Conservation (phyloP, 2,797 vertebrate species). For the Characodon lateralis region DNA sequence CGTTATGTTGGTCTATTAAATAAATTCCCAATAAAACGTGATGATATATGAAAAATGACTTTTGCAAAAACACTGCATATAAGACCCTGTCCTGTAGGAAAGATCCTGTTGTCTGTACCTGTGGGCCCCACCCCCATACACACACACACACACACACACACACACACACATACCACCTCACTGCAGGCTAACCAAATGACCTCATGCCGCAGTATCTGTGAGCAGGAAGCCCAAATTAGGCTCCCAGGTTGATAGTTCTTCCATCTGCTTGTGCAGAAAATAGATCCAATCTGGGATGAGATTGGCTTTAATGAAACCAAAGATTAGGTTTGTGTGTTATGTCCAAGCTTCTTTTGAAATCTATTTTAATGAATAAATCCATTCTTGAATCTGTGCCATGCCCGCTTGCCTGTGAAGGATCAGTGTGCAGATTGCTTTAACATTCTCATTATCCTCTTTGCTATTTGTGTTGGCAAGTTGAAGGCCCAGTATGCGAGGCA, state of each 20-base stretch:
- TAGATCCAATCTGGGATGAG: constrained; percentile 75
- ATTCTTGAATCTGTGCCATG: constrained; percentile 69
- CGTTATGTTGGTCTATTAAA: neutral
- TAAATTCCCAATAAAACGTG: neutral
- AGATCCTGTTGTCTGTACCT: constrained; percentile 35
- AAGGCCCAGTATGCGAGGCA: constrained; percentile 50
- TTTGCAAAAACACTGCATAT: neutral
- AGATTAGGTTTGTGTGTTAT: constrained; percentile 73
- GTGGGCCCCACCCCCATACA: constrained; percentile 5
- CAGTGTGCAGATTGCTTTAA: constrained; percentile 73
- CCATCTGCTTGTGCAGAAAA: constrained; percentile 73
- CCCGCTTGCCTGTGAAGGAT: constrained; percentile 65
- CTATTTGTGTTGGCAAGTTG: constrained; percentile 66
- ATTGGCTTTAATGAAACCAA: constrained; percentile 77
- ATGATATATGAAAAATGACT: neutral
- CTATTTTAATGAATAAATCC: constrained; percentile 74
- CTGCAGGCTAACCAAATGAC: constrained; percentile 59
- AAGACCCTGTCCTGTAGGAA: neutral
- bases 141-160: constrained; percentile 17
- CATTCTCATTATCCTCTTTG: constrained; percentile 66
- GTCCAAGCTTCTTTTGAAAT: constrained; percentile 58
- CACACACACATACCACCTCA: constrained; percentile 28
- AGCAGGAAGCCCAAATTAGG: constrained; percentile 60
- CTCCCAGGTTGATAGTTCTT: constrained; percentile 62
- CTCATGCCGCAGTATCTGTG: constrained; percentile 57